Conservation (phyloP, 2,797 vertebrate genomes). For the Cygnus olor region DNA sequence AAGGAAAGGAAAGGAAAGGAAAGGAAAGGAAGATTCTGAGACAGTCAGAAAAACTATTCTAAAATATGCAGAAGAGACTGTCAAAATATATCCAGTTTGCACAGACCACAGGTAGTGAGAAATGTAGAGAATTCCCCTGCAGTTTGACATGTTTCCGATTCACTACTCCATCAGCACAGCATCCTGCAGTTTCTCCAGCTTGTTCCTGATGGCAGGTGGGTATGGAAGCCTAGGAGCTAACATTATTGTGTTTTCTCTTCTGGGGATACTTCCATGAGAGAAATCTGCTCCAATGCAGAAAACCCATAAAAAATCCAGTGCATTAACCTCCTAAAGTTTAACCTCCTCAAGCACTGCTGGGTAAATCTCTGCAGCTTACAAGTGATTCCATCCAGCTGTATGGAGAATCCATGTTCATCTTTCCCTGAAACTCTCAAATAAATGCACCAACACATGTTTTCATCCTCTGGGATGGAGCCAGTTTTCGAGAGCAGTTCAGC, state of each 20-base stretch:
- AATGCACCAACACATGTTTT: conserved; percentile 2
- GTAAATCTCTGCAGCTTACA: conserved; percentile 18
- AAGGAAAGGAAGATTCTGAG: neutral
- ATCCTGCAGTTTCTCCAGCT: neutral
- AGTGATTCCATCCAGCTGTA: conserved; percentile 33
- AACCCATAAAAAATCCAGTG: neutral
- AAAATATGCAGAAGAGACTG: neutral
- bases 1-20: neutral
- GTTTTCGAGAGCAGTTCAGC: neutral
- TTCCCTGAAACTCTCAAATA: neutral
- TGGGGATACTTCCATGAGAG: neutral
- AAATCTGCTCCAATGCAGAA: conserved; percentile 13
- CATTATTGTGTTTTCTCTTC: neutral
- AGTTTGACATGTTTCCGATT: neutral
- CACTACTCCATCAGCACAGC: neutral
- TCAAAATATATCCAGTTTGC: neutral
- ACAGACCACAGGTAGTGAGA: neutral
- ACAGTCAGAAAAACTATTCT: neutral
- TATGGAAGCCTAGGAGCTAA: neutral
- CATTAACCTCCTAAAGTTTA: conserved; percentile 22
- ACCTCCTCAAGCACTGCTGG: neutral
- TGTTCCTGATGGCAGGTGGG: neutral
- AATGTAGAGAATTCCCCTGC: neutral
- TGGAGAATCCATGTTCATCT: neutral
- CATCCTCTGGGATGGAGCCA: neutral